Conservation (phyloP, 2,797 vertebrate genomes). For the Telmatherina bonti region DNA sequence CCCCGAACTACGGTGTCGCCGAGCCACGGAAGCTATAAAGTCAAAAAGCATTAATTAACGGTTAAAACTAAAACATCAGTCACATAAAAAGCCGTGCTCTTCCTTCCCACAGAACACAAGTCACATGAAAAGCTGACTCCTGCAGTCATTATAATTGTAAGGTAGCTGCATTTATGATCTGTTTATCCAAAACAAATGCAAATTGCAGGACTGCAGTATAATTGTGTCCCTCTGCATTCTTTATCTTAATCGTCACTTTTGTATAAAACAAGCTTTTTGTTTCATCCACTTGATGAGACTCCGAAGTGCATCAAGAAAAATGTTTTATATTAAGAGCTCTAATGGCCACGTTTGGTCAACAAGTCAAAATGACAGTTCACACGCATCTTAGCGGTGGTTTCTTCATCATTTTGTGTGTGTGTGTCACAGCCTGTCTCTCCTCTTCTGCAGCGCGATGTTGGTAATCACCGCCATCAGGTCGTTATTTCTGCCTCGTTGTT, state of each 20-base stretch:
- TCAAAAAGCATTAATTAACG: constrained; percentile 54
- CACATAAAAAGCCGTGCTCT: constrained; percentile 47
- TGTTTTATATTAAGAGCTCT: constrained; percentile 16
- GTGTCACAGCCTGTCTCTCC: constrained; percentile 21
- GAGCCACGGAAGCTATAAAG: constrained; percentile 45
- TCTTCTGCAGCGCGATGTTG: constrained; percentile 26
- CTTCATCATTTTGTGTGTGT: constrained; percentile 6
- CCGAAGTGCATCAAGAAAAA: constrained; percentile 31
- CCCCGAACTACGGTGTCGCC: constrained; percentile 26
- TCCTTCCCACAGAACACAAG: constrained; percentile 43
- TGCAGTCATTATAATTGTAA: constrained; percentile 62
- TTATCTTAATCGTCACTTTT: constrained; percentile 45
- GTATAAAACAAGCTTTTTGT: constrained; percentile 40
- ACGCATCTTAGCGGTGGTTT: constrained; percentile 40
- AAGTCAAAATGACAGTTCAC: constrained; percentile 37
- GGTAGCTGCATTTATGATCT: constrained; percentile 62
- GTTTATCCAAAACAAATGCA: constrained; percentile 61
- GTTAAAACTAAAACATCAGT: constrained; percentile 58
- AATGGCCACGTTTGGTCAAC: constrained; percentile 36
- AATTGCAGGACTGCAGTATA: constrained; percentile 52
- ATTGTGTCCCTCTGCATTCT: constrained; percentile 45
- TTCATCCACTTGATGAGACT: constrained; percentile 22
- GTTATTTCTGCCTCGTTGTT: constrained; percentile 55
- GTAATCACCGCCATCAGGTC: constrained; percentile 53
- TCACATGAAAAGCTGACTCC: constrained; percentile 51